Conservation (phyloP, 2,888 invertebrate species). For the Athetis lepigone region DNA sequence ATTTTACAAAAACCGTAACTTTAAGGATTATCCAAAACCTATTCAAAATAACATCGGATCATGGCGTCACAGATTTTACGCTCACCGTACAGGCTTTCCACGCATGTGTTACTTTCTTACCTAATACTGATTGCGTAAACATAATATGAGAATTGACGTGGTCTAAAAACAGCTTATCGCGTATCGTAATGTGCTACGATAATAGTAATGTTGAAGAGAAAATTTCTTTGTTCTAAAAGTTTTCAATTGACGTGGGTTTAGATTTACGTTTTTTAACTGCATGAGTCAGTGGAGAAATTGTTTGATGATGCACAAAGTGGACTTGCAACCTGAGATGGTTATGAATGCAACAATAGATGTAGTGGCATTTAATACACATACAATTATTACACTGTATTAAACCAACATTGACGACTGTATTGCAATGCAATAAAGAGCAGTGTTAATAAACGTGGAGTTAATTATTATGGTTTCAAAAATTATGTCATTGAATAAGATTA, state of each 20-base stretch:
- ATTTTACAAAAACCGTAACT: neutral
- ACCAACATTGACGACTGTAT: constrained; percentile 9
- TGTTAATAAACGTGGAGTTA: no score
- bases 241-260: constrained; percentile 53
- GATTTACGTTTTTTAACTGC: constrained; percentile 44
- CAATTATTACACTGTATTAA: constrained; percentile 30
- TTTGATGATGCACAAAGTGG: constrained; percentile 43
- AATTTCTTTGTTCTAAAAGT: constrained; percentile 45
- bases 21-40: constrained; percentile 20
- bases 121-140: constrained; percentile 63
- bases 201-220: constrained; percentile 53
- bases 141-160: constrained; percentile 59
- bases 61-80: constrained; percentile 51
- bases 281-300: constrained; percentile 50
- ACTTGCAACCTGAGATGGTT: constrained; percentile 40
- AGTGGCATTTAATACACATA: constrained; percentile 37
- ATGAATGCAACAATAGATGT: constrained; percentile 46
- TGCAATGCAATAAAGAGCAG: no score
- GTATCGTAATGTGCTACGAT: constrained; percentile 54
- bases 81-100: constrained; percentile 48
- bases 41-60: constrained; percentile 9
- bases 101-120: constrained; percentile 63
- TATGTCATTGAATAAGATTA: constrained; percentile 47
- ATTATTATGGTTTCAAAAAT: constrained; percentile 20
- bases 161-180: constrained; percentile 60